Evolutionary conservation across 2,797 vertebrate species (phyloP).

Genomic region (Gymnothorax javanicus): DNA sequence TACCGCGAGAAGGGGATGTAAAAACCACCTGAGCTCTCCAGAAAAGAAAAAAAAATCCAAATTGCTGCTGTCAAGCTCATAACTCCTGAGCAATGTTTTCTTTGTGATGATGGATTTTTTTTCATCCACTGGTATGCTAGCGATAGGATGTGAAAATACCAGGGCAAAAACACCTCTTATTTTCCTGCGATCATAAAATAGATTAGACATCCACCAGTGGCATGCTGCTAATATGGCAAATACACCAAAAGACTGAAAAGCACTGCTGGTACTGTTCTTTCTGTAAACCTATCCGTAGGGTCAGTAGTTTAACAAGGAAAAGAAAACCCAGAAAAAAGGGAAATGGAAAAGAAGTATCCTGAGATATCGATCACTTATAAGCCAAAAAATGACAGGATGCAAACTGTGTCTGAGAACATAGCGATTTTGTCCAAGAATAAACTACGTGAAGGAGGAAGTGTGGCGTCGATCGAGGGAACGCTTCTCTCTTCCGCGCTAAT

Average conservation of each 20-base stretch:
- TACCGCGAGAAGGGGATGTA: neutral
- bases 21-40: neutral
- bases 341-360: no score
- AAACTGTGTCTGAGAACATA: neutral
- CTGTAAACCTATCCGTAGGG: neutral
- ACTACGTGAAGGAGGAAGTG: slow-evolving; percentile 64
- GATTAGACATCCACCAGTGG: neutral
- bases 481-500: slow-evolving; percentile 64
- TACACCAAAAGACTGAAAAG: neutral
- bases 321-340: no score
- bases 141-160: neutral
- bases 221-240: neutral
- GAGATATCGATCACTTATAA: no score
- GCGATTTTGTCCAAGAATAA: neutral
- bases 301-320: no score
- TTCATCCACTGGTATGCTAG: neutral
- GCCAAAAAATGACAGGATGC: no score
- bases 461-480: slow-evolving; percentile 44
- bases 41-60: neutral
- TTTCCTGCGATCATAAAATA: neutral
- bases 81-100: no score
- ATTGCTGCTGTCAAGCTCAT: neutral
- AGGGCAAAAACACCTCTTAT: neutral
- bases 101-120: neutral
- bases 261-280: neutral